Base-by-base conservation (phyloP, 1,140 invertebrate genomes). In the Drosophila bocki region DNA sequence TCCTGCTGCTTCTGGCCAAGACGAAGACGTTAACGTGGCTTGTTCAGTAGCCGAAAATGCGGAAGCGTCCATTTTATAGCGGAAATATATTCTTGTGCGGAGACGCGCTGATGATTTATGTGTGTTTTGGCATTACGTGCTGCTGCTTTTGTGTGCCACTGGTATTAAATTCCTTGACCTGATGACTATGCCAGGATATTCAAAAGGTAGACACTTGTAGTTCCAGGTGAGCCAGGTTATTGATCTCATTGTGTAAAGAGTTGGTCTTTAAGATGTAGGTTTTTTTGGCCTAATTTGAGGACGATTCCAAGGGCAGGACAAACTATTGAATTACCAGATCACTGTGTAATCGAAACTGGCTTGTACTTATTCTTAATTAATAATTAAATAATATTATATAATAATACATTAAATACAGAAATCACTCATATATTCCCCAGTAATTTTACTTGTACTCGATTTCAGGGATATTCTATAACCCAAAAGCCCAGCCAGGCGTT, bases 71-170 rank as follows among this genome's bases (percentile, higher is more conserved):
- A 81, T 88, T 88, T 84, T 88, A 90, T 90, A 88, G 85, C 85
- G 85, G 84, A 88, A 88, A 88, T 88, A 88, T 88, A 88, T 88
- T 88, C 84, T 84, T 90, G 82, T 87, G 84, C 84, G 81, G 80
- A 88, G 84, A 87, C 84, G 85, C 78, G 58, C 59, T 64, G 81
- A 88, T 88, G 84, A 90, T 88, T 88, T 90, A 88, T 88, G 84
- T 81, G 80, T 83, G 80, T 88, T 86, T 88, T 90, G 78, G 84
- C 78, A 80, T 87, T 87, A 87, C 84, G 84, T 87, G 83, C 81
- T 15, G 13, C 33, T 37, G 39, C 39, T 58, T 69, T 42, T 82
- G 84, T 74, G 74, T 58, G 82, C 75, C 69, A 68, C 80, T 60
- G 59, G 60, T 60, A 81, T 85, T 85, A 85, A 85, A 86, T 86